Evolutionary conservation across 2,888 invertebrate species (phyloP).

Genomic region (Euplagia quadripunctaria): DNA sequence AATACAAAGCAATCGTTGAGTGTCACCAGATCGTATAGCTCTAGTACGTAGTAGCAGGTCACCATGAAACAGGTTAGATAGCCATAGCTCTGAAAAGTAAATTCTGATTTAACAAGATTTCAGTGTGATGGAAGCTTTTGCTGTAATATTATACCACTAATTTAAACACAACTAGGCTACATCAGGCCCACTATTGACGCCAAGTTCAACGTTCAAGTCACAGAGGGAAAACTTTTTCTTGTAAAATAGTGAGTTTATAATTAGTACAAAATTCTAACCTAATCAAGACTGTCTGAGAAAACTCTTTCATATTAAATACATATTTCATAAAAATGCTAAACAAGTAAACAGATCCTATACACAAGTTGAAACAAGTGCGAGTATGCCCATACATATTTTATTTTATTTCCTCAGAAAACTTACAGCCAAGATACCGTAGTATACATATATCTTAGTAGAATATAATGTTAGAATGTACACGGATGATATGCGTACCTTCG

Average conservation of each 20-base stretch:
- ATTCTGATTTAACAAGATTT: not conserved
- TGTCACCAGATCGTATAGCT: slow-evolving; percentile 73
- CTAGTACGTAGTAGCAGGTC: slow-evolving; percentile 68
- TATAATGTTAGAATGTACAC: not conserved
- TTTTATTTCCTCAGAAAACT: slow-evolving; percentile 10
- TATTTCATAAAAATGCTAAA: slow-evolving; percentile 13
- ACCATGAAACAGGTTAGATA: slow-evolving; percentile 70
- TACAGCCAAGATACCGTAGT: too few relatives aligned
- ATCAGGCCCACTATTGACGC: too few relatives aligned
- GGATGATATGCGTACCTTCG: slow-evolving; percentile 10
- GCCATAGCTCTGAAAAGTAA: slow-evolving; percentile 65
- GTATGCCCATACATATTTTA: slow-evolving; percentile 9
- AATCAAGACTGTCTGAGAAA: not conserved
- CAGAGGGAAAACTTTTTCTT: not conserved
- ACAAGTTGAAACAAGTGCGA: slow-evolving; percentile 3
- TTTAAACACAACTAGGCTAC: too few relatives aligned
- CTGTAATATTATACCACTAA: not conserved
- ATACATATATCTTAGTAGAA: slow-evolving; percentile 10
- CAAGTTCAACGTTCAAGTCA: not conserved
- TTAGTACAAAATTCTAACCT: not conserved
- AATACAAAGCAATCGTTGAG: slow-evolving; percentile 71
- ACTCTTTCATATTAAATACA: slow-evolving; percentile 3
- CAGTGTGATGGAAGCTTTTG: not conserved
- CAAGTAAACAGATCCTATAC: slow-evolving; percentile 10
- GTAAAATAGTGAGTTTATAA: not conserved